Conservation (phyloP, 2,113 vertebrate species). For the Mesocricetus auratus region DNA sequence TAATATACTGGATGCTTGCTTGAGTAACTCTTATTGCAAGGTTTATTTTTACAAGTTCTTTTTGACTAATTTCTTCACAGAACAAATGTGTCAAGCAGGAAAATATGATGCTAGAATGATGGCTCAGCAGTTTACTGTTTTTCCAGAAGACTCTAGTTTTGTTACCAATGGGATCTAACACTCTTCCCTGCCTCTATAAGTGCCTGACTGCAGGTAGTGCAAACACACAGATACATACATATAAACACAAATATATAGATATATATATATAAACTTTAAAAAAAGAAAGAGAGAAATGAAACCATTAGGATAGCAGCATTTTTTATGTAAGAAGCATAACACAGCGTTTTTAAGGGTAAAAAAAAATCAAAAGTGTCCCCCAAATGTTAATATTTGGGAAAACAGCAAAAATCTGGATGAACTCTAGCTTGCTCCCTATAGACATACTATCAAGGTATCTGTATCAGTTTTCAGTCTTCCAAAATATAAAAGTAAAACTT, state of each 20-base stretch:
- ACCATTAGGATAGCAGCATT: constrained; percentile 39
- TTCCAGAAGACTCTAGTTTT: background rate
- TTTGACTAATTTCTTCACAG: constrained; percentile 45
- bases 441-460: constrained; percentile 68
- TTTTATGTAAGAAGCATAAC: background rate
- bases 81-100: constrained; percentile 49
- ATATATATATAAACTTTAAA: background rate
- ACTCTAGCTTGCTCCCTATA: constrained; percentile 73
- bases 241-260: background rate
- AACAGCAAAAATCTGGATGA: constrained; percentile 71
- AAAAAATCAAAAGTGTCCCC: background rate
- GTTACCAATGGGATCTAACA: background rate
- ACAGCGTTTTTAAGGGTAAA: background rate
- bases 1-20: constrained; percentile 14
- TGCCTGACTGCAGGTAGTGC: too few species aligned
- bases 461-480: constrained; percentile 49
- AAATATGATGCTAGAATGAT: background rate
- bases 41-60: constrained; percentile 57
- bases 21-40: constrained; percentile 3
- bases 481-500: background rate
- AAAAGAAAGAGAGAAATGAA: background rate
- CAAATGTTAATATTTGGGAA: constrained; percentile 63
- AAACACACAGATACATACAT: background rate
- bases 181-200: too few species aligned
- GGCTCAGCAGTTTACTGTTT: background rate